Evolutionary conservation across 2,797 vertebrate species (phyloP), one percentile per base, ranked within the genome.

Genomic region (Cichlasoma orientale): DNA sequence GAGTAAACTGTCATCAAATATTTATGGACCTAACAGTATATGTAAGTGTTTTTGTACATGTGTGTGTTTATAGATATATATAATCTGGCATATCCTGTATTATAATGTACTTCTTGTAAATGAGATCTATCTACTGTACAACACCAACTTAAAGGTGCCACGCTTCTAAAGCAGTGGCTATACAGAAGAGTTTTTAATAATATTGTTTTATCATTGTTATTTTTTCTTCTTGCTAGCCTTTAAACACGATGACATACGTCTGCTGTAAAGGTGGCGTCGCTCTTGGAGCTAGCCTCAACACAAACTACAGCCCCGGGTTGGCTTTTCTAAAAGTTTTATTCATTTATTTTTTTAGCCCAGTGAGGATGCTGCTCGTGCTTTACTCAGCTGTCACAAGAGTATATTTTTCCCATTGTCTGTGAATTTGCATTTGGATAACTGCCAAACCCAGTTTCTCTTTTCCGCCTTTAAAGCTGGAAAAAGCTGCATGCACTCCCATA

Each of bases 341-440:
- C 38, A 41, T 61, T 61, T 61, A 25, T 23, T 61, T 61, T 23
- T 38, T 61, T 8, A 61, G n/a, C 57, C 7, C 11, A 0, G 36
- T n/a, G 11, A 36, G 57, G 10, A n/a, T 58, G 31, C 1, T 59
- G 1, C 57, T 59, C 36, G 1, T 59, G 14, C 23, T 23, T 13
- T 61, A 2, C 14, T 14, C 41, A 44, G 9, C 36, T 38, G 36
- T 38, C 10, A 44, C 41, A 5, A 44, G 13, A 44, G 13, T 4
- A 0, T 21, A 36, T 38, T 2, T 36, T 59, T 36, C n/a, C 11
- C 21, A 59, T 21, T 19, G 36, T 14, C 11, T 59, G 19, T 1
- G 31, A 8, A 14, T 59, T 11, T 0, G 2, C 0, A 31, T 59
- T 36, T 59, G 19, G 10, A 59, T 31, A 36, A 13, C 58, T 61